Percentiles rank a stretch among this genome's conserved stretches.
These are phyloP conservation scores for Brachyrhaphis roseni DNA, from an alignment of 2,797 vertebrate genomes.

Conservation along the genomic window DNA sequence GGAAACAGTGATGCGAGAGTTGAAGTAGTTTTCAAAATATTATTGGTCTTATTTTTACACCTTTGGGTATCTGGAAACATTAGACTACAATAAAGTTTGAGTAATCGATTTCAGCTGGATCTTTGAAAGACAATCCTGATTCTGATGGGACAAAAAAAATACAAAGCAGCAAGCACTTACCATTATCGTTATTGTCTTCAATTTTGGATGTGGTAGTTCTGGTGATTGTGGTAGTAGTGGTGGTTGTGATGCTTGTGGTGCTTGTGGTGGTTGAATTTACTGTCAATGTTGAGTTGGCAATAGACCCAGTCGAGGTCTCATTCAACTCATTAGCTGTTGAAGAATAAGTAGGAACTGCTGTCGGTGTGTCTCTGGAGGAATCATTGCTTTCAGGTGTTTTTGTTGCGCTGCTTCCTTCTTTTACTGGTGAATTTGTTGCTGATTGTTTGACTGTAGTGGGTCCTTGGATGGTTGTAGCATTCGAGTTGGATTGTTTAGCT, in stretches of 20 bases:
- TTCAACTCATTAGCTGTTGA: conserved; percentile 17
- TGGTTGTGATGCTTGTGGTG: no score
- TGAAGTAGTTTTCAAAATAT: background rate
- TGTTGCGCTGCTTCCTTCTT: background rate
- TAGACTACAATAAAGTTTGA: background rate
- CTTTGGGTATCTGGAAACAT: background rate
- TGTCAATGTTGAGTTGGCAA: conserved; percentile 6
- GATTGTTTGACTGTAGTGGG: conserved; percentile 15
- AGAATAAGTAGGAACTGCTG: conserved; percentile 33
- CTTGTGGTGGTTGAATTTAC: background rate
- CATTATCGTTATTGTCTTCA: no score
- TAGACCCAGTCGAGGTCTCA: conserved; percentile 1
- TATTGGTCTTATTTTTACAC: background rate
- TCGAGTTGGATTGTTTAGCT: conserved; percentile 26
- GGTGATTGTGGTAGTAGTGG: no score
- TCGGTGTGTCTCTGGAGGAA: background rate
- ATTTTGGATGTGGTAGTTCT: background rate
- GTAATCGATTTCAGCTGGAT: background rate
- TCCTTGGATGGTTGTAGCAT: conserved; percentile 9
- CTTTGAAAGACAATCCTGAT: background rate
- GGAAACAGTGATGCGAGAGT: background rate
- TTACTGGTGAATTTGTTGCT: conserved; percentile 10
- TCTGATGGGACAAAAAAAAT: background rate
- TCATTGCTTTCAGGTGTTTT: conserved; percentile 10
- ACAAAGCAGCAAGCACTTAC: background rate